Base-by-base conservation (phyloP, 2,888 invertebrate species). In the Punctoribates punctum region DNA sequence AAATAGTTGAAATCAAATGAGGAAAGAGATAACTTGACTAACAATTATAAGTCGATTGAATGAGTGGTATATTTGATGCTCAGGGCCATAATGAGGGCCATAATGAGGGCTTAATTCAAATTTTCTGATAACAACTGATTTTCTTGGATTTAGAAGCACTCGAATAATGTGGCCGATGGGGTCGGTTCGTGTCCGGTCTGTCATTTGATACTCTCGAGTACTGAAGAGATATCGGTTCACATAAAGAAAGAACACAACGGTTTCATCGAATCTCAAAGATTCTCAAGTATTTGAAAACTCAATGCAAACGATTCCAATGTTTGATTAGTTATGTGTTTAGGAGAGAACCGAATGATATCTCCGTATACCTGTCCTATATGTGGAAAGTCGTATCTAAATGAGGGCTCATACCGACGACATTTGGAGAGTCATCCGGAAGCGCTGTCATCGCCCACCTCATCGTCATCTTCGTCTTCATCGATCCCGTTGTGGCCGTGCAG, bases 401-500 rank as follows among this genome's bases (percentile, higher is more conserved):
- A 95, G 85, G 94, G 94, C 79, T 93, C 93, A 80, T 86, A 94
- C 83, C 88, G 94, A 83, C 94, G 95, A 85, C 95, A 95, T 85
- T 88, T 95, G 82, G 93, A 94, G 81, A 93, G 94, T 83, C 95
- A 95, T 85, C 94, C 75, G 17, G 48, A 67, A 34, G 57, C 75
- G 20, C 62, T 67, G 25, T 42, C 62, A 34, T 62, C 65, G 5
- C 42, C 75, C 25, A 38, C 65, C 0, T 42, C 57, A 25, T 67
- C 57, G 67, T 75, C 67, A 67, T 17, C 81, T 78, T 79, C 79
- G 81, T 65, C 75, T 51, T 91, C 92, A 81, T 82, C 83, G 25
- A 88, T 95, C 80, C 88, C 94, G 84, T 95, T 94, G 94, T 95
- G 94, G 94, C 94, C 94, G 76, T 95, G 95, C 86, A 93, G 93